A percentile compares a stretch with the other conserved stretches of the same genome.
Conservation (phyloP, 2,888 invertebrate species). For the Galeruca laticollis region DNA sequence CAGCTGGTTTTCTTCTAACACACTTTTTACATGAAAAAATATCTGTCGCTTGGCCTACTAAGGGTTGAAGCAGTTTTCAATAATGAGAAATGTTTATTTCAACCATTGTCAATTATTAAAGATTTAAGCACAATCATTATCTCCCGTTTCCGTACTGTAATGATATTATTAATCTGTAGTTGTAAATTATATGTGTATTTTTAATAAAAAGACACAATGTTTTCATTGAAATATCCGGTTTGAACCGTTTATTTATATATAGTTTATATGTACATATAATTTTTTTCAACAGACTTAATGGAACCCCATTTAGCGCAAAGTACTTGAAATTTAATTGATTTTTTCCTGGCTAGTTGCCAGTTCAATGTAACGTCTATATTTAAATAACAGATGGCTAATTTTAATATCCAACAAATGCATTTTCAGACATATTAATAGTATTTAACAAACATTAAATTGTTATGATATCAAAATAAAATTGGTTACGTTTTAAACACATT, state of each 20-base stretch:
- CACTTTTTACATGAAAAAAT: too few species aligned
- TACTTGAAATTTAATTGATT: constrained; percentile 15
- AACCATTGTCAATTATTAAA: too few species aligned
- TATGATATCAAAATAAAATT: constrained; percentile 1
- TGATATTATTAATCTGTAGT: too few species aligned
- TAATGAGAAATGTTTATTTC: too few species aligned
- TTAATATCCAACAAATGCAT: not conserved
- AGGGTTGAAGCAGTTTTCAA: too few species aligned
- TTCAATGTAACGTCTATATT: constrained; percentile 15
- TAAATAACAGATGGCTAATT: constrained; percentile 9
- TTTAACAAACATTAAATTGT: not conserved
- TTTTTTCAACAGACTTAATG: constrained; percentile 2
- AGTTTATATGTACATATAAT: not conserved
- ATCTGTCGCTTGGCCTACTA: too few species aligned
- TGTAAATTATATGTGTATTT: too few species aligned
- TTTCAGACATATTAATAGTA: not conserved
- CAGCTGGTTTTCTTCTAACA: too few species aligned
- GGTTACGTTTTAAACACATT: not conserved
- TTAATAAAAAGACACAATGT: too few species aligned
- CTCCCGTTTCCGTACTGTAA: too few species aligned
- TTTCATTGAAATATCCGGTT: too few species aligned
- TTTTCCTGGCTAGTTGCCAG: constrained; percentile 8
- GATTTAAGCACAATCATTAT: too few species aligned
- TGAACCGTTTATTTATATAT: not conserved
- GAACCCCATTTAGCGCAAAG: not conserved